Percentiles rank a stretch among this genome's conserved stretches.
phyloP scores from a whole-genome alignment of 1,140 invertebrate genomes.

The Yoshiicerus persimilis region DNA sequence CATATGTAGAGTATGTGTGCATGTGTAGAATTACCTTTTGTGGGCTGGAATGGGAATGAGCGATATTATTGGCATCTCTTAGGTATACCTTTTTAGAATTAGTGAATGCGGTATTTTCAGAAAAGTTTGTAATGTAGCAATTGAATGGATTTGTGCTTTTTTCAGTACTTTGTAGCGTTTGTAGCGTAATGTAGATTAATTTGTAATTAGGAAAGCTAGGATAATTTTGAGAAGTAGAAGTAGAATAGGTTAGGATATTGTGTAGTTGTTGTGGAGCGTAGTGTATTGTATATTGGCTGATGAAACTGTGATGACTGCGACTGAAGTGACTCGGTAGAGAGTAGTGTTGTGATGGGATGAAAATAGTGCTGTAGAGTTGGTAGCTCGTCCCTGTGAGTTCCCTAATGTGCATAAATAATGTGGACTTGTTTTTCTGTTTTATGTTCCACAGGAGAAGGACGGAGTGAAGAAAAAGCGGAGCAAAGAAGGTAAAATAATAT shows the following conservation, averaged over 20 bases:
- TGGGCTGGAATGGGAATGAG: no score
- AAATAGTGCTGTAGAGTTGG: constrained; percentile 18
- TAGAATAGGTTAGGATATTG: no score
- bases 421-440: constrained; percentile 47
- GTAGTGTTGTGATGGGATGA: constrained; percentile 21
- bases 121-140: background rate
- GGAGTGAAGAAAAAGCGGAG: constrained; percentile 71
- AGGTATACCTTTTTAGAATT: background rate
- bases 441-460: constrained; percentile 69
- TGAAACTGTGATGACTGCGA: background rate
- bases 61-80: background rate
- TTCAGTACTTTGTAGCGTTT: background rate
- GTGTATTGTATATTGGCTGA: background rate
- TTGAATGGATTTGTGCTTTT: background rate
- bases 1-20: no score
- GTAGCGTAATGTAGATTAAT: background rate
- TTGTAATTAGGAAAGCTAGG: background rate
- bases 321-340: background rate
- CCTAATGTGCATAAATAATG: constrained; percentile 33
- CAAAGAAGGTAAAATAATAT: constrained; percentile 70
- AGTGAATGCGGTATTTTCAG: background rate
- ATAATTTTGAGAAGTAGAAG: no score
- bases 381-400: background rate
- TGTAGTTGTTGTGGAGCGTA: background rate
- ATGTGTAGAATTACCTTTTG: no score